Evolutionary conservation across 2,113 vertebrate genomes (phyloP), one percentile per base, ranked within the genome.

Genomic region (Cavia aperea): DNA sequence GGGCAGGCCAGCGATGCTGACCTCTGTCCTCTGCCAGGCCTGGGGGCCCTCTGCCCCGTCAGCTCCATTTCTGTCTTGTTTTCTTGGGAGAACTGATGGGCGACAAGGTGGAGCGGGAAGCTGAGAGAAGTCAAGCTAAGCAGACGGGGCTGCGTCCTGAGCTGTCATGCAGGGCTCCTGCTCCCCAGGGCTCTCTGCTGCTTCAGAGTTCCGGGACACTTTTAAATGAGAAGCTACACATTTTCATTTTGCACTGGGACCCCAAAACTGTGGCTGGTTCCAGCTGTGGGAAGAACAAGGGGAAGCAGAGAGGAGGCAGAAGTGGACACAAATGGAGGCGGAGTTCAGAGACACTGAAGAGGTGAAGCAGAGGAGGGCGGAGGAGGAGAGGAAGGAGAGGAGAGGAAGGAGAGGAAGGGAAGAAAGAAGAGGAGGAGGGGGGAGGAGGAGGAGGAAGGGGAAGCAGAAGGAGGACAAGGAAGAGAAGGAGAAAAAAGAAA

Each of bases 391-490:
- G 39, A 19, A 3, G 33, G 7, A 36, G 46, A 1, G 18, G 9
- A 9, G 24, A 33, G 21, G 26, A 29, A 6, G 29, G 49, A 29
- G 9, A 36, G 18, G 23, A 11, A 19, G 19, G 15, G 10, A 19
- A 24, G 11, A 39, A 39, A 18, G 46, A 7, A 12, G 7, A 39
- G 18, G 0, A 3, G 10, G 24, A 54, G 18, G 33, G 19, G 16
- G 9, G 29, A 21, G 5, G 15, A 33, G 10, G 9, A 10, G 19
- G 16, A 33, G 15, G 4, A 36, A 13, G 24, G 12, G 2, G 11
- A 54, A 12, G 24, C 2, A 5, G 7, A 31, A 24, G 18, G 19
- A 58, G 19, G 24, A 36, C 4, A 26, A 13, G 19, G 1, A 51
- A 10, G 7, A 14, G 18, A n/a, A 39, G 2, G 29, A 51, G 2